Percentiles rank a stretch among this genome's conserved stretches.
Conservation (phyloP, 2,113 vertebrate genomes). For the Chascanopsetta lugubris region DNA sequence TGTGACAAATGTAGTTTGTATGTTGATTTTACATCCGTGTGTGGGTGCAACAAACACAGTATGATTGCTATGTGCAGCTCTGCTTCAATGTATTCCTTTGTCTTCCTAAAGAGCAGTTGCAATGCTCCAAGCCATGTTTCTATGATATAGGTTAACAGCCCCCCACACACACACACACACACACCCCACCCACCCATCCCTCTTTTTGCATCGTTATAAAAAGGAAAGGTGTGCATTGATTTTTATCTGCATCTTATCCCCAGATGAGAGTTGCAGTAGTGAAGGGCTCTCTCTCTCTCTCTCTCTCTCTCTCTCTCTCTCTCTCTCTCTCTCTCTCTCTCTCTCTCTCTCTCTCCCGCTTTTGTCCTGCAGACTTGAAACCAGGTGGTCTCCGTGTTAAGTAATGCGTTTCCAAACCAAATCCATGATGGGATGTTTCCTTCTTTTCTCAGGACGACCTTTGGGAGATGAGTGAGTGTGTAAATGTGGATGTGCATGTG, state of each 20-base stretch:
- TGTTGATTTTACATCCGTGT: slow-evolving; percentile 11
- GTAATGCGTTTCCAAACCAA: slow-evolving; percentile 29
- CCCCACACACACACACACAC: too few relatives aligned
- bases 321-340: too few relatives aligned
- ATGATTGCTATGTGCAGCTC: slow-evolving; percentile 37
- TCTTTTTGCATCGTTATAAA: slow-evolving; percentile 9
- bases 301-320: too few relatives aligned
- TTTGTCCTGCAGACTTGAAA: slow-evolving; percentile 26
- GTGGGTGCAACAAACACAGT: slow-evolving; percentile 45
- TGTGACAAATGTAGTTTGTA: slow-evolving; percentile 7
- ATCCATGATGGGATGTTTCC: slow-evolving; percentile 28
- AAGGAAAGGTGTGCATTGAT: slow-evolving; percentile 26
- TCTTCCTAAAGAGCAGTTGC: slow-evolving; percentile 57
- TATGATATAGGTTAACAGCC: slow-evolving; percentile 28
- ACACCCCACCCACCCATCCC: background rate
- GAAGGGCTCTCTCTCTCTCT: slow-evolving; percentile 12
- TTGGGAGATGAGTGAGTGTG: slow-evolving; percentile 12
- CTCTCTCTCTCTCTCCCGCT: too few relatives aligned
- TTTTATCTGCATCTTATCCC: slow-evolving; percentile 43
- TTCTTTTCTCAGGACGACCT: slow-evolving; percentile 19
- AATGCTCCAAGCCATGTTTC: background rate
- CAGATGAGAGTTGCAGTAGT: background rate
- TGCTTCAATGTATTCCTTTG: slow-evolving; percentile 44
- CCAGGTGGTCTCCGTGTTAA: slow-evolving; percentile 34
- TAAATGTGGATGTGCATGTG: background rate